Conservation (phyloP, 2,888 invertebrate genomes). For the Abrostola tripartita region DNA sequence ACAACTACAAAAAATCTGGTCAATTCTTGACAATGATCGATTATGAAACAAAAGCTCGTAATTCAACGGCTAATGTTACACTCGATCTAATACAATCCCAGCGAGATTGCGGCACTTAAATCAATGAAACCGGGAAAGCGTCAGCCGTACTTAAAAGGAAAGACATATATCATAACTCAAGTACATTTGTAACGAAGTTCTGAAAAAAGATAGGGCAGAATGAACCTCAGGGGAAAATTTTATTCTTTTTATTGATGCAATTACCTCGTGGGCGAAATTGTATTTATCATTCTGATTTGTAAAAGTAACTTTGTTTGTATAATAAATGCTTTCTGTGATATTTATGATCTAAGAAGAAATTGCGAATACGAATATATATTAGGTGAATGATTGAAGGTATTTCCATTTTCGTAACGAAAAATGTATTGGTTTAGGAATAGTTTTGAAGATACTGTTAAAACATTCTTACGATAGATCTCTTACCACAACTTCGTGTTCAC, state of each 20-base stretch:
- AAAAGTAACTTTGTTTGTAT: conserved; percentile 33
- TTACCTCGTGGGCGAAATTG: conserved; percentile 53
- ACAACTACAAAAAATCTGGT: conserved; percentile 13
- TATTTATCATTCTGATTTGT: conserved; percentile 52
- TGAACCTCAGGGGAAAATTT: conserved; percentile 36
- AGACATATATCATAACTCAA: conserved; percentile 43
- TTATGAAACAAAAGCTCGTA: conserved; percentile 23
- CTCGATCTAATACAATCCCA: conserved; percentile 24
- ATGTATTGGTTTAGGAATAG: background rate
- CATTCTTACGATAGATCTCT: no score
- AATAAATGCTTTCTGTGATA: conserved; percentile 38
- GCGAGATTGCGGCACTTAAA: conserved; percentile 28
- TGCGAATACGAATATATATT: background rate
- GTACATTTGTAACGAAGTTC: conserved; percentile 43
- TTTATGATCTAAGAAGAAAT: conserved; percentile 8
- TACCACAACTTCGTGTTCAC: conserved; percentile 76
- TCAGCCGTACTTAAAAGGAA: conserved; percentile 35
- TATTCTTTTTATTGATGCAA: conserved; percentile 57
- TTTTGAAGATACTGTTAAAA: no score
- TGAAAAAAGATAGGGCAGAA: conserved; percentile 38
- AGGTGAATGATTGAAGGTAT: no score
- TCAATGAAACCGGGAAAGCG: conserved; percentile 36
- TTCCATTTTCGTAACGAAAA: background rate
- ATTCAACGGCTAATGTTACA: conserved; percentile 27
- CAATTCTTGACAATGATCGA: conserved; percentile 27